A percentile compares a stretch with the other conserved stretches of the same genome.
Evolutionary conservation across 2,888 invertebrate genomes (phyloP).

Genomic region (Amblyjoppa fuscipennis): DNA sequence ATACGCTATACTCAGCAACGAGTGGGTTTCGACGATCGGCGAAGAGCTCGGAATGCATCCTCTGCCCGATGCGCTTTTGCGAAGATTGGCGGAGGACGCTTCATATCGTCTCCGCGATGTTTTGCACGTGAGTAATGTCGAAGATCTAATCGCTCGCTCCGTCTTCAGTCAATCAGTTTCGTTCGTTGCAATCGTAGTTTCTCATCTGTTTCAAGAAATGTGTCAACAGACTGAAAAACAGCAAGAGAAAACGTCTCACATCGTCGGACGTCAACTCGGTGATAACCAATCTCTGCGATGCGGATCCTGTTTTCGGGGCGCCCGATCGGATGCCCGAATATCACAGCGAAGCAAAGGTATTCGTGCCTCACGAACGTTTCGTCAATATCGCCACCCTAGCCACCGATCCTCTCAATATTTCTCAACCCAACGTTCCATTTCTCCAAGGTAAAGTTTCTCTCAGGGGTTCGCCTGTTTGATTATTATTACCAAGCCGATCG

Average conservation of each 20-base stretch:
- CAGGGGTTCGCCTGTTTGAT: not conserved
- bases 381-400: slow-evolving; percentile 79
- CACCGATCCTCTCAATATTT: slow-evolving; percentile 78
- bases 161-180: not conserved
- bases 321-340: slow-evolving; percentile 81
- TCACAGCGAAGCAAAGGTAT: slow-evolving; percentile 82
- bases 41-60: slow-evolving; percentile 83
- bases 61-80: slow-evolving; percentile 79
- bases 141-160: not conserved
- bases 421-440: slow-evolving; percentile 79
- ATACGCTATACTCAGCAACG: slow-evolving; percentile 82
- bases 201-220: slow-evolving; percentile 79
- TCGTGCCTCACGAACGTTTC: slow-evolving; percentile 81
- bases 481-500: not conserved
- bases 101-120: slow-evolving; percentile 83
- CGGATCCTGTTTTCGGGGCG: slow-evolving; percentile 82
- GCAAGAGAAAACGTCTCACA: slow-evolving; percentile 80
- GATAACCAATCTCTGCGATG: slow-evolving; percentile 82
- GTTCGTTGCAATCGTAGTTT: not conserved
- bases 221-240: slow-evolving; percentile 82
- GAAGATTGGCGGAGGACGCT: slow-evolving; percentile 83
- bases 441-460: slow-evolving; percentile 78
- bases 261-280: slow-evolving; percentile 82
- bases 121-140: slow-evolving; percentile 76
- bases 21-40: slow-evolving; percentile 83